Percentiles rank a stretch among this genome's conserved stretches.
These are phyloP conservation scores for Leptinotarsa defecta DNA, from an alignment of 1,140 invertebrate genomes.

Conservation along the genomic window DNA sequence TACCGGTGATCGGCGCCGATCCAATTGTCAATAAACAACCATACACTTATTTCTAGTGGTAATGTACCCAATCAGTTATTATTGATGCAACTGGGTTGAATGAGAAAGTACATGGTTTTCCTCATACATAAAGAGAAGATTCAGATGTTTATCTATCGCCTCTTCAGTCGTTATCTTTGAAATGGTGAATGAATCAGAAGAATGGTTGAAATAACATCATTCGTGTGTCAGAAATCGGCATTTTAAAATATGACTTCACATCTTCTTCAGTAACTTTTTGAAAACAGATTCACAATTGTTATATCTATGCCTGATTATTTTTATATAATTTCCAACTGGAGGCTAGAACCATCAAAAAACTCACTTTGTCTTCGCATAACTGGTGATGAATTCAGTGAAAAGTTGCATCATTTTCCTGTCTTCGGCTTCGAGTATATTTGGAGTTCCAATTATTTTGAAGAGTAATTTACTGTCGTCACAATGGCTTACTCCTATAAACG, in stretches of 20 bases:
- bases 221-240: too few species aligned
- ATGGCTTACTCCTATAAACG: slow-evolving; percentile 28
- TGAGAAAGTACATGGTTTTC: too few species aligned
- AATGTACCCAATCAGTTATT: too few species aligned
- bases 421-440: slow-evolving; percentile 10
- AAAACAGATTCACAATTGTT: too few species aligned
- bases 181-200: background rate
- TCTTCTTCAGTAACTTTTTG: too few species aligned
- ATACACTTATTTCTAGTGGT: too few species aligned
- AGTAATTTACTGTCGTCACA: slow-evolving; percentile 31
- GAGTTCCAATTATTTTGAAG: slow-evolving; percentile 28
- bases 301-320: too few species aligned
- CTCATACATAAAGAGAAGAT: background rate
- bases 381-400: slow-evolving; percentile 30
- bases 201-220: background rate
- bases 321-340: too few species aligned
- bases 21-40: too few species aligned
- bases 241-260: too few species aligned
- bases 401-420: slow-evolving; percentile 37
- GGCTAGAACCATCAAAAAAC: background rate
- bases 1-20: too few species aligned
- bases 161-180: background rate
- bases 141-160: background rate
- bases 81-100: too few species aligned
- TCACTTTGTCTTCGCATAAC: slow-evolving; percentile 35